Percentiles rank a stretch among this genome's conserved stretches.
phyloP scores from a whole-genome alignment of 1,140 invertebrate species.

The Cataglyphis hispanica region DNA sequence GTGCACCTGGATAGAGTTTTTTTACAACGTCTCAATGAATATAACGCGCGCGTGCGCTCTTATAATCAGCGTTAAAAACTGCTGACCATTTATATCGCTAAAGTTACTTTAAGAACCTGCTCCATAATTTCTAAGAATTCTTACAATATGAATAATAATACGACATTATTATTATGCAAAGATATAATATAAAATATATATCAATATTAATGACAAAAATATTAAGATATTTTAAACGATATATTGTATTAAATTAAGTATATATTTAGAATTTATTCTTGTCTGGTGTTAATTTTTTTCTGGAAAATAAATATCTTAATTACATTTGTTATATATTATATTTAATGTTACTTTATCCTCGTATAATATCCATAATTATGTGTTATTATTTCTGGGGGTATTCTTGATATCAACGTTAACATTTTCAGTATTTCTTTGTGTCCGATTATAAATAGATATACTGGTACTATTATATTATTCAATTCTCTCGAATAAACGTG shows the following conservation, averaged over 20 bases:
- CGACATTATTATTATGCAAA: not conserved
- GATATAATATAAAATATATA: not conserved
- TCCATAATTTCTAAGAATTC: not conserved
- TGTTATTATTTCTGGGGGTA: not conserved
- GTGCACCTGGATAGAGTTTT: constrained; percentile 21
- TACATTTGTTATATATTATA: not conserved
- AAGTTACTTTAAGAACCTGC: not conserved
- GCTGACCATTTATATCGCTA: not conserved
- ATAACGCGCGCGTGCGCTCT: not conserved
- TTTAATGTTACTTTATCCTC: not conserved
- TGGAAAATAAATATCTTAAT: not conserved
- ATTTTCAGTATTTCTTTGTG: constrained; percentile 36
- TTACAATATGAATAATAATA: not conserved
- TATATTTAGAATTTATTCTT: not conserved
- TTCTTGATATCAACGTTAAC: constrained; percentile 16
- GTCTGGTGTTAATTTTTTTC: not conserved
- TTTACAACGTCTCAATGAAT: not conserved
- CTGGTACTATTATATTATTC: constrained; percentile 22
- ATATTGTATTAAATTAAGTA: not conserved
- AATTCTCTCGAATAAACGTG: not conserved
- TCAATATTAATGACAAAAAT: not conserved
- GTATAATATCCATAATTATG: not conserved
- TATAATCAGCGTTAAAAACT: constrained; percentile 19
- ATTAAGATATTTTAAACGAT: not conserved
- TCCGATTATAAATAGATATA: constrained; percentile 48